A percentile compares a stretch with the other conserved stretches of the same genome.
phyloP scores from a whole-genome alignment of 2,113 vertebrate genomes.

The Zosterops hypoxanthus region DNA sequence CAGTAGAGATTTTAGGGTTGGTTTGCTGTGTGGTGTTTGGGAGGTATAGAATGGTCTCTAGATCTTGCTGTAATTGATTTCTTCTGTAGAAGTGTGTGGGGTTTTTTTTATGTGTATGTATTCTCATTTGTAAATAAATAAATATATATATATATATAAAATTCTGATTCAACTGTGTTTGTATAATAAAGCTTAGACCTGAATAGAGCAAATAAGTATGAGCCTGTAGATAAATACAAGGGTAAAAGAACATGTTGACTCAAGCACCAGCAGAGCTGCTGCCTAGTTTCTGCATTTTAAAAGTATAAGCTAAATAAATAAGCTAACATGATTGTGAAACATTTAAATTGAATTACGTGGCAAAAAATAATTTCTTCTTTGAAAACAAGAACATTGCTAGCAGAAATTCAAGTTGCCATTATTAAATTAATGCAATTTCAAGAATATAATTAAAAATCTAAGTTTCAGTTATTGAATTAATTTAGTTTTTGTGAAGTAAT shows the following conservation, averaged over 20 bases:
- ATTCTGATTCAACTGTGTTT: neutral
- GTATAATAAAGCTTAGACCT: neutral
- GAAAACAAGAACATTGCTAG: constrained; percentile 30
- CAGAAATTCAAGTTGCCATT: constrained; percentile 45
- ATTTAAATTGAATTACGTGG: neutral
- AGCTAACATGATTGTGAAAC: neutral
- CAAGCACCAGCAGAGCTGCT: neutral
- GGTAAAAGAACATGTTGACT: neutral
- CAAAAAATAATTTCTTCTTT: constrained; percentile 1
- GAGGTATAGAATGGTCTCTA: neutral
- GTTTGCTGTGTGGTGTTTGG: neutral
- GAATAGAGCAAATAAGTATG: neutral
- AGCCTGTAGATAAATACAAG: neutral
- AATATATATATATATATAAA: neutral
- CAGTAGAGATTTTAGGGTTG: neutral
- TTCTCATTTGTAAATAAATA: neutral
- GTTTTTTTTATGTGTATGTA: neutral
- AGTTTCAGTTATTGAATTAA: constrained; percentile 45
- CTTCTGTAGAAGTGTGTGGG: neutral
- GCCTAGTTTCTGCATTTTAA: neutral
- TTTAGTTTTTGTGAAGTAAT: constrained; percentile 55
- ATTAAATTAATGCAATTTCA: constrained; percentile 59
- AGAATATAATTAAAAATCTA: constrained; percentile 62
- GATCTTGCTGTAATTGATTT: neutral
- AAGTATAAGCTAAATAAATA: neutral